Evolutionary conservation across 2,888 invertebrate species (phyloP).

Genomic region (Rhimphoctona megacephalus): DNA sequence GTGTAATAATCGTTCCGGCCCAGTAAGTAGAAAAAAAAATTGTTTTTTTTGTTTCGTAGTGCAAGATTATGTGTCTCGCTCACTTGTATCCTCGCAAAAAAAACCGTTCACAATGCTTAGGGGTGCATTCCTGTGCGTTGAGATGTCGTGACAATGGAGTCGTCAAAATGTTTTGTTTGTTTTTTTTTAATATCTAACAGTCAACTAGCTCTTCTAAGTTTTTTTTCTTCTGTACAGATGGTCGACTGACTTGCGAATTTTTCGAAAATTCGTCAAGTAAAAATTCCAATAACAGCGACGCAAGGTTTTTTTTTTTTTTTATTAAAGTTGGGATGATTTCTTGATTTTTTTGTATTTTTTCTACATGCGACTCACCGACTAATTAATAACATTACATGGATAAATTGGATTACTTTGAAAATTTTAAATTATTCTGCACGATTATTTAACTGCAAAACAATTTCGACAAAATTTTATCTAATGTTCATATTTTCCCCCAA

Average conservation of each 20-base stretch:
- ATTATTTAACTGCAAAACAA: constrained; percentile 40
- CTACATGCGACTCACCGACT: constrained; percentile 14
- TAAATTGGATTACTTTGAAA: constrained; percentile 36
- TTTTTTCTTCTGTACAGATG: constrained; percentile 41
- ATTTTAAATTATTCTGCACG: constrained; percentile 32
- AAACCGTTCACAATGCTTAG: constrained; percentile 37
- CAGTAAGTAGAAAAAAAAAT: not conserved
- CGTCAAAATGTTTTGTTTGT: constrained; percentile 27
- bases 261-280: constrained; percentile 35
- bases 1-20: not conserved
- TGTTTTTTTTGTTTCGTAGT: not conserved
- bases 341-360: constrained; percentile 12
- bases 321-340: not conserved
- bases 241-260: constrained; percentile 45
- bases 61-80: constrained; percentile 3
- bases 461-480: constrained; percentile 34
- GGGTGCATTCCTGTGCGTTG: constrained; percentile 68
- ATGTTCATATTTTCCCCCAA: constrained; percentile 12
- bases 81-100: constrained; percentile 61
- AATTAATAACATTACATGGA: constrained; percentile 27
- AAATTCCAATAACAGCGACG: constrained; percentile 15
- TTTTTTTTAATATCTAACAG: constrained; percentile 41
- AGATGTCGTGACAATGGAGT: constrained; percentile 58
- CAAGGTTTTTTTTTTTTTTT: not conserved
- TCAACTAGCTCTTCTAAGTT: constrained; percentile 42